phyloP scores from a whole-genome alignment of 2,888 invertebrate species.

The Cylloceria caligata region DNA sequence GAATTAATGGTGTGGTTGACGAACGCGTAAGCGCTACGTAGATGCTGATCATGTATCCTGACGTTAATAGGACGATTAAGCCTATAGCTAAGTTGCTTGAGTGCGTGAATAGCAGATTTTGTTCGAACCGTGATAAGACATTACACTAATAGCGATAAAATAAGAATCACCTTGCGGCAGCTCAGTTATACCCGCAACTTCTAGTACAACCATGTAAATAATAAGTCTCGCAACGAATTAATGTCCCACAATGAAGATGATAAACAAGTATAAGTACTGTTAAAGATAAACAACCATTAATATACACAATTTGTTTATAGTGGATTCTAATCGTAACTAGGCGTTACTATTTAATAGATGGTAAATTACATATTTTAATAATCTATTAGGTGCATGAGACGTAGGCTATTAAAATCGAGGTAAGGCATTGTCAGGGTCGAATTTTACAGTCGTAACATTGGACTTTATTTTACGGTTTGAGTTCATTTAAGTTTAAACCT shows the following conservation, averaged over 20 bases:
- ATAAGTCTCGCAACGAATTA: not conserved
- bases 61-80: constrained; percentile 18
- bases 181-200: not conserved
- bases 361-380: no score
- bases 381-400: no score
- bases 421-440: no score
- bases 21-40: not conserved
- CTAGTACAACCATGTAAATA: constrained; percentile 25
- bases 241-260: no score
- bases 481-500: no score
- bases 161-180: constrained; percentile 16
- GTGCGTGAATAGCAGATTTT: constrained; percentile 5
- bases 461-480: no score
- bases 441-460: no score
- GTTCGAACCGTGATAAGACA: constrained; percentile 15
- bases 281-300: not conserved
- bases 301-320: no score
- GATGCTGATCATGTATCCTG: not conserved
- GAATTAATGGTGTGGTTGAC: not conserved
- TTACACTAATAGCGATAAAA: constrained; percentile 25
- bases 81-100: not conserved
- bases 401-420: no score
- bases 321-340: no score
- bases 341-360: no score
- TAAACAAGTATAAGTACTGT: not conserved